phyloP scores from a whole-genome alignment of 2,797 vertebrate genomes.

The Paramormyrops hopkinsi region DNA sequence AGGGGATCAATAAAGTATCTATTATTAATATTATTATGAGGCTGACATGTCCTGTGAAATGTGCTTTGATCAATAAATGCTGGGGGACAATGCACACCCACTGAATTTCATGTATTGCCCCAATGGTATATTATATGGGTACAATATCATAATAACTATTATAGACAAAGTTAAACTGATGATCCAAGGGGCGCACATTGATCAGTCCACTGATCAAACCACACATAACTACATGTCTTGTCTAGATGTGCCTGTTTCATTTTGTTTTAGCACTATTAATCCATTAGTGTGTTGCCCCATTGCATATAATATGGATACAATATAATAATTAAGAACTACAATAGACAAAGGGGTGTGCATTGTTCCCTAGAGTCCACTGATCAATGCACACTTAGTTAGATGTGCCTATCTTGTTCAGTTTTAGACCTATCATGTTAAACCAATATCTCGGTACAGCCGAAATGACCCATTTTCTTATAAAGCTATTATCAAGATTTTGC shows the following conservation, averaged over 20 bases:
- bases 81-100: too few species aligned
- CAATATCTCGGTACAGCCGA: not conserved
- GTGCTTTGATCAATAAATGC: too few species aligned
- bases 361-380: not conserved
- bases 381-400: too few species aligned
- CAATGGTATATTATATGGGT: not conserved
- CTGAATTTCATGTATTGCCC: too few species aligned
- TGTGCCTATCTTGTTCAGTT: too few species aligned
- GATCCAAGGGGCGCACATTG: not conserved
- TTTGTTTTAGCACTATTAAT: not conserved
- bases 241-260: not conserved
- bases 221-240: not conserved
- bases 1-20: too few species aligned
- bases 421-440: not conserved
- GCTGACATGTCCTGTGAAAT: too few species aligned
- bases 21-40: too few species aligned
- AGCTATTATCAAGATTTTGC: not conserved
- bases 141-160: not conserved
- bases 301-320: not conserved
- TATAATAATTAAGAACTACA: not conserved
- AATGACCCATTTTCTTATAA: not conserved
- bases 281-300: not conserved
- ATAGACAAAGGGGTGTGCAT: not conserved
- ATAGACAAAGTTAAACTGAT: not conserved
- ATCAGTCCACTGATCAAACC: not conserved